A percentile compares a stretch with the other conserved stretches of the same genome.
These are phyloP conservation scores for Pachyramphus minor DNA, from an alignment of 2,113 vertebrate species.

Conservation along the genomic window DNA sequence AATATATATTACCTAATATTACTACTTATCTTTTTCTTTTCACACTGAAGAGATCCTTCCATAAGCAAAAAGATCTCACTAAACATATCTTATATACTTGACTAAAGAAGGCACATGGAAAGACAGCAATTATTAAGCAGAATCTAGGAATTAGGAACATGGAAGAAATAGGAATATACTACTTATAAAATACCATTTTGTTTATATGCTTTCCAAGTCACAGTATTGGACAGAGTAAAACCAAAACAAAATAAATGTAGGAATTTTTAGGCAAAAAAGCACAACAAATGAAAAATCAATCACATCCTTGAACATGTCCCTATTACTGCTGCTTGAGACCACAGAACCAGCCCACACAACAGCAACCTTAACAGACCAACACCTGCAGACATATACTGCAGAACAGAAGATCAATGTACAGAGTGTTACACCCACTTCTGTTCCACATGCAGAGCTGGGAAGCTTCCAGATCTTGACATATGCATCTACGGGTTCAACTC, in stretches of 20 bases:
- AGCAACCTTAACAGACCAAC: not conserved
- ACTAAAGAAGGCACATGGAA: not conserved
- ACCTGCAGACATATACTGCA: not conserved
- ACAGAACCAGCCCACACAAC: not conserved
- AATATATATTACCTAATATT: not conserved
- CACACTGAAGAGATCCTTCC: not conserved
- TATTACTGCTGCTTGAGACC: not conserved
- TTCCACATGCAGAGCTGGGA: rapidly evolving
- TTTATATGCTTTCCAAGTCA: not conserved
- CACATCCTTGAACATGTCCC: not conserved
- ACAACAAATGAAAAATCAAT: not conserved
- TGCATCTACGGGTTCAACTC: not conserved
- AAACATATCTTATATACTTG: not conserved
- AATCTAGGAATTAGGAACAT: not conserved
- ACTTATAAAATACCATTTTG: not conserved
- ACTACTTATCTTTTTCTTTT: not conserved
- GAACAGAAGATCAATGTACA: not conserved
- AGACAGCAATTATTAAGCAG: not conserved
- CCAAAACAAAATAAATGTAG: not conserved
- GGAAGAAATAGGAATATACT: not conserved
- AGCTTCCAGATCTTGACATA: not conserved
- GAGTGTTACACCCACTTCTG: rapidly evolving
- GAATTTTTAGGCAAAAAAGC: not conserved
- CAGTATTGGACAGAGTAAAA: not conserved
- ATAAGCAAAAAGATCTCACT: not conserved